phyloP scores from a whole-genome alignment of 2,888 invertebrate genomes.

The Amphipoea oculea region DNA sequence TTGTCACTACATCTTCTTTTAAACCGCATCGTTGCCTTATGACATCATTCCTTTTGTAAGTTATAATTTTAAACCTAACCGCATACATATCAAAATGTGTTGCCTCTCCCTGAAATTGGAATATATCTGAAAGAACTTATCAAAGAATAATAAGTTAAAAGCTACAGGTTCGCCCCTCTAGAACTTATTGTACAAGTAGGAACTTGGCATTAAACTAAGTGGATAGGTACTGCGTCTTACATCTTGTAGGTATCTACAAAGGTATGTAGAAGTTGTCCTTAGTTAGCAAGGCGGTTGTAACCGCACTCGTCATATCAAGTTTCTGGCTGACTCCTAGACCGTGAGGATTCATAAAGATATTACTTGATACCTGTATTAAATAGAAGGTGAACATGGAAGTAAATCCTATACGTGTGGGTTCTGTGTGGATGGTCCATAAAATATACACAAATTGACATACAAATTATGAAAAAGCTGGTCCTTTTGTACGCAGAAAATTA shows the following conservation, averaged over 20 bases:
- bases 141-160: conserved; percentile 2
- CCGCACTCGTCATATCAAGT: conserved; percentile 67
- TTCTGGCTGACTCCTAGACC: conserved; percentile 61
- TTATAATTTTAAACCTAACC: background rate
- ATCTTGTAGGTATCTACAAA: conserved; percentile 1
- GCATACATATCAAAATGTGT: background rate
- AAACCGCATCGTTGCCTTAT: no score
- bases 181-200: background rate
- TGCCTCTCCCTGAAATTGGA: background rate
- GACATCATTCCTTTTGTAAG: no score
- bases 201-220: background rate
- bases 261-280: conserved; percentile 43
- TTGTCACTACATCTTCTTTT: no score
- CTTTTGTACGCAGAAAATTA: background rate
- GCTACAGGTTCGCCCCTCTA: background rate
- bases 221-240: background rate
- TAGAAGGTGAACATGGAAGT: conserved; percentile 26
- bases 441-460: background rate
- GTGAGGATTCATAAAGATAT: conserved; percentile 59
- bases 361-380: conserved; percentile 41
- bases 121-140: background rate
- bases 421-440: background rate
- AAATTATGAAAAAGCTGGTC: background rate
- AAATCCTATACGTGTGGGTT: conserved; percentile 23
- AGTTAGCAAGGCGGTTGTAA: conserved; percentile 68